These are phyloP conservation scores for Enteromius viviparus DNA, from an alignment of 2,797 vertebrate genomes.

Conservation along the genomic window DNA sequence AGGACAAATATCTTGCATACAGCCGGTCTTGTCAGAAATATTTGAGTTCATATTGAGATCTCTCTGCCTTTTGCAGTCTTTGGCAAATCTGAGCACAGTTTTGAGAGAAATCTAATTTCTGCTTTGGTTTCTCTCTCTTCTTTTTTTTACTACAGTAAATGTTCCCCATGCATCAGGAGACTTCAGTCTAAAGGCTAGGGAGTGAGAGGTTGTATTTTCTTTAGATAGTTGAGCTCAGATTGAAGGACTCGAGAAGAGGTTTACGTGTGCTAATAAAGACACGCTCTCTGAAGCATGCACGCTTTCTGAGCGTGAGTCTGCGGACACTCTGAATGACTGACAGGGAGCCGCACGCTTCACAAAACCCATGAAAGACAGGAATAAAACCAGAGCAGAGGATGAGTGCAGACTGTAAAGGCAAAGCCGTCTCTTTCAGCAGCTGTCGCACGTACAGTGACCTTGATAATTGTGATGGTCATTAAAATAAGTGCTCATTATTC, in stretches of 20 bases:
- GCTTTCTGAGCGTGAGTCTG: not conserved
- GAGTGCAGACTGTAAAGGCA: slow-evolving; percentile 62
- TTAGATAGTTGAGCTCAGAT: slow-evolving; percentile 8
- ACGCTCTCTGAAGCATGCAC: slow-evolving; percentile 2
- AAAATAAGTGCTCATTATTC: slow-evolving; percentile 84
- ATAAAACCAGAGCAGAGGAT: not conserved
- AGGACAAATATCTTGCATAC: not conserved
- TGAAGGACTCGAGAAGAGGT: slow-evolving; percentile 1
- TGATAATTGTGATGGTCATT: slow-evolving; percentile 83
- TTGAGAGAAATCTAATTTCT: not conserved
- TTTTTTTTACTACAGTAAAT: not conserved
- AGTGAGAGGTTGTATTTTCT: slow-evolving; percentile 10
- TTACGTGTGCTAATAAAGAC: slow-evolving; percentile 11
- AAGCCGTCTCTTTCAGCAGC: slow-evolving; percentile 67
- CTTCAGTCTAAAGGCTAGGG: not conserved
- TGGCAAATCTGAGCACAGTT: not conserved
- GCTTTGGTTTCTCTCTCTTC: too few species aligned
- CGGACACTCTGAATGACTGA: not conserved
- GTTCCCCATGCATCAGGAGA: not conserved
- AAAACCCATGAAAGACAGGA: slow-evolving; percentile 2
- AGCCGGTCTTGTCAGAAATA: not conserved
- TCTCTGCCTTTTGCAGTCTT: not conserved
- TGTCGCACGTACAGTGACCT: slow-evolving; percentile 69
- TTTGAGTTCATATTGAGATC: not conserved
- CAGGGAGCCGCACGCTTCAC: not conserved